These are phyloP conservation scores for Keiferia lycopersicella DNA, from an alignment of 2,888 invertebrate genomes.

Conservation along the genomic window DNA sequence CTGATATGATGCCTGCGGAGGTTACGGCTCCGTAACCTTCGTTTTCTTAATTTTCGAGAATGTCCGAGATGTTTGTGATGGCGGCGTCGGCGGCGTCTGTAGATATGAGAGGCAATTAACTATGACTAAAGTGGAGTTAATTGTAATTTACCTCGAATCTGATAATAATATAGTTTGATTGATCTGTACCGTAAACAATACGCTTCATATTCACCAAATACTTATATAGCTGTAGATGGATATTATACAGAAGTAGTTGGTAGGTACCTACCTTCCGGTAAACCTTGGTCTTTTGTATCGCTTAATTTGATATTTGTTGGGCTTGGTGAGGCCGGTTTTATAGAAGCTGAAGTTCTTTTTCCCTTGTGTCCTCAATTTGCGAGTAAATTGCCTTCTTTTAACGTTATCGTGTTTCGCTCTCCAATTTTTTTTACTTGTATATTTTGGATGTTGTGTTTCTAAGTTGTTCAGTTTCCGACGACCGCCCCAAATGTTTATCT, in stretches of 20 bases:
- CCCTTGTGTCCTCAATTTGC: neutral
- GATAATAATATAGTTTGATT: too few relatives aligned
- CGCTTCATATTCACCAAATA: too few relatives aligned
- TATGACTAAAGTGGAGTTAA: too few relatives aligned
- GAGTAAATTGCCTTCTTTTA: too few relatives aligned
- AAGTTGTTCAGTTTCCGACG: neutral
- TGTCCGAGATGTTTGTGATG: neutral
- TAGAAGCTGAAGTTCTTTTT: neutral
- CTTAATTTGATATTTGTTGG: slow-evolving; percentile 2
- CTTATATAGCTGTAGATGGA: too few relatives aligned
- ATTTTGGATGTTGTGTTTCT: neutral
- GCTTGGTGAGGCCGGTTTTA: neutral
- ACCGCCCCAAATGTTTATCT: neutral
- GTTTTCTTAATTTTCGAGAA: neutral
- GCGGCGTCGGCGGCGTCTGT: neutral
- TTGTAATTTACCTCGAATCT: too few relatives aligned
- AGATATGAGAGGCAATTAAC: neutral
- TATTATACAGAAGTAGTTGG: too few relatives aligned
- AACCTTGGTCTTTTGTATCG: neutral
- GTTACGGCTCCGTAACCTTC: neutral
- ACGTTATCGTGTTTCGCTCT: too few relatives aligned
- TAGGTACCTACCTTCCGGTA: neutral
- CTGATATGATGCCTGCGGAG: neutral
- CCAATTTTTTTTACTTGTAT: neutral
- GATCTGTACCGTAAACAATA: too few relatives aligned